These are phyloP conservation scores for Chlorocebus sabaeus DNA, from an alignment of 2,113 vertebrate species.

Conservation along the genomic window DNA sequence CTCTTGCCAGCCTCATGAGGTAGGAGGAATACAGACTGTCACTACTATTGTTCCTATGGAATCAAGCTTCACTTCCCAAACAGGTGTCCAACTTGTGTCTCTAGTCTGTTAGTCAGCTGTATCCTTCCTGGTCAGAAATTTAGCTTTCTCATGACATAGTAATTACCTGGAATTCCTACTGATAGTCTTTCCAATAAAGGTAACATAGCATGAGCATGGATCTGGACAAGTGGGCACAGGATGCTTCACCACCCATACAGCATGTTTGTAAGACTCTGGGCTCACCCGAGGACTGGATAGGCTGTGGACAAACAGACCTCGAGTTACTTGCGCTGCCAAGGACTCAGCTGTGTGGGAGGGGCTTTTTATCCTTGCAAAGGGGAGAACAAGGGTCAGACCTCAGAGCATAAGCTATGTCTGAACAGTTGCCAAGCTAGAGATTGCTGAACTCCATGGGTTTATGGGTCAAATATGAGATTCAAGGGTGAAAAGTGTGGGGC, in stretches of 20 bases:
- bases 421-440: not conserved
- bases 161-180: not conserved
- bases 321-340: not conserved
- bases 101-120: not conserved
- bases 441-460: not conserved
- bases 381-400: not conserved
- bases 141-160: not conserved
- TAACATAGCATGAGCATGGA: not conserved
- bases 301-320: not conserved
- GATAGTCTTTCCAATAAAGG: not conserved
- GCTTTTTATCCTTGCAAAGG: not conserved
- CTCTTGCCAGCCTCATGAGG: not conserved
- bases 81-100: not conserved
- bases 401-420: not conserved
- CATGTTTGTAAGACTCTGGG: not conserved
- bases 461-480: not conserved
- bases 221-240: not conserved
- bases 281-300: not conserved
- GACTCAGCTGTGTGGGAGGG: not conserved
- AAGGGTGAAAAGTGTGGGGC: too few relatives aligned
- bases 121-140: not conserved
- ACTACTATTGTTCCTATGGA: not conserved
- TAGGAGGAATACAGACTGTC: not conserved
- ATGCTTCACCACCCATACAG: not conserved
- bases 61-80: not conserved